A percentile compares a stretch with the other conserved stretches of the same genome.
These are phyloP conservation scores for Tineola bisselliella DNA, from an alignment of 2,888 invertebrate species.

Conservation along the genomic window DNA sequence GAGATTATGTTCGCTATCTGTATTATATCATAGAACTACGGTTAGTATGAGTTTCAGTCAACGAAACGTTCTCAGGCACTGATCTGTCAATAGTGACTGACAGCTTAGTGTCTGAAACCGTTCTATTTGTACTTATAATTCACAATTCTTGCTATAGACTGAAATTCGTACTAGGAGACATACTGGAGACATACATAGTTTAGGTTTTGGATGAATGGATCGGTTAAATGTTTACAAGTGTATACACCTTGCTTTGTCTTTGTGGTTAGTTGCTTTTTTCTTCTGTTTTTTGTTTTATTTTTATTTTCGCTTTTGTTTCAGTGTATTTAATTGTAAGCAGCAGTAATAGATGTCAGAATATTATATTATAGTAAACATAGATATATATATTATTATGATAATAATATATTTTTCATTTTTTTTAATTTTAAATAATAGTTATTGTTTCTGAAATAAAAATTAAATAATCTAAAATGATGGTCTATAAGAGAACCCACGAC, in stretches of 20 bases:
- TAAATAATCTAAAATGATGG: background rate
- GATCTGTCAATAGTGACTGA: too few relatives aligned
- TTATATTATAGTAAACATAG: conserved; percentile 62
- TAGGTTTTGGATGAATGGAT: too few relatives aligned
- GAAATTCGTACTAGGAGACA: too few relatives aligned
- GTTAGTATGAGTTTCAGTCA: too few relatives aligned
- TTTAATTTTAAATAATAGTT: background rate
- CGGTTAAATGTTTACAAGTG: too few relatives aligned
- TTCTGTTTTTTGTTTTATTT: conserved; percentile 38
- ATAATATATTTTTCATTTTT: conserved; percentile 48
- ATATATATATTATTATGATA: conserved; percentile 65
- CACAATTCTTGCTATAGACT: too few relatives aligned
- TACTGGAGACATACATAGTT: too few relatives aligned
- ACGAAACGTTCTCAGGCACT: too few relatives aligned
- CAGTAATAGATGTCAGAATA: conserved; percentile 64
- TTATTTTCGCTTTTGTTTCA: conserved; percentile 51
- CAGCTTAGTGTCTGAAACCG: too few relatives aligned
- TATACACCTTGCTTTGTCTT: background rate
- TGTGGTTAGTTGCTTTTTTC: conserved; percentile 16
- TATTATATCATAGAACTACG: too few relatives aligned
- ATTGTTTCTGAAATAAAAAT: background rate
- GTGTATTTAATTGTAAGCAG: conserved; percentile 63
- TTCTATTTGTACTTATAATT: too few relatives aligned
- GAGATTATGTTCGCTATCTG: too few relatives aligned
- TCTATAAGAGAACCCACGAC: conserved; percentile 39